A percentile compares a stretch with the other conserved stretches of the same genome.
phyloP scores from a whole-genome alignment of 2,888 invertebrate species.

The Caenorhabditis angaria region DNA sequence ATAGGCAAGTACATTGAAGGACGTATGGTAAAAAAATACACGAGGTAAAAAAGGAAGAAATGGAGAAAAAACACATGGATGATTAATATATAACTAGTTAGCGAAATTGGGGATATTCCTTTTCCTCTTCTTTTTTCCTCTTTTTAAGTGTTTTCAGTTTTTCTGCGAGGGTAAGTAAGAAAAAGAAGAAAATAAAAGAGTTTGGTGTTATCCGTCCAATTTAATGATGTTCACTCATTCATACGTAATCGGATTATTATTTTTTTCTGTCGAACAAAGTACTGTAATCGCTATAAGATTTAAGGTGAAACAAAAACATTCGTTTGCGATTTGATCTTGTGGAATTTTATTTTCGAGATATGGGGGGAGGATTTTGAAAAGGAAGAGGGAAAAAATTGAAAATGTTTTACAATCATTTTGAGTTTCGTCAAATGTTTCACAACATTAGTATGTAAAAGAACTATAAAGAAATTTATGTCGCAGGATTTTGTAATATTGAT shows the following conservation, averaged over 20 bases:
- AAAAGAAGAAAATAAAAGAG: slow-evolving; percentile 10
- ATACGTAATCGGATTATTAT: neutral
- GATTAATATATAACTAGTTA: neutral
- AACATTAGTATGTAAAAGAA: too few relatives aligned
- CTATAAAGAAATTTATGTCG: too few relatives aligned
- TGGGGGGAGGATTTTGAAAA: too few relatives aligned
- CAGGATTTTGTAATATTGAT: too few relatives aligned
- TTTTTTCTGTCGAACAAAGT: neutral
- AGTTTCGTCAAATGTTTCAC: too few relatives aligned
- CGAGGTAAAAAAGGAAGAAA: slow-evolving; percentile 6
- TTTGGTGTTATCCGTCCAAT: slow-evolving; percentile 9
- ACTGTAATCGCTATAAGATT: neutral
- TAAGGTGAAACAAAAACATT: slow-evolving; percentile 5
- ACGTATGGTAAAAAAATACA: neutral
- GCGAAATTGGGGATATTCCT: neutral
- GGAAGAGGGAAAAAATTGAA: too few relatives aligned
- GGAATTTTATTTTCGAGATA: too few relatives aligned
- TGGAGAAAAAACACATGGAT: slow-evolving; percentile 3
- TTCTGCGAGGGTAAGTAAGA: slow-evolving; percentile 14
- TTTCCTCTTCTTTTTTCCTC: neutral
- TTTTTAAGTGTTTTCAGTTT: slow-evolving; percentile 11
- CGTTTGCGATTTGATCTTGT: neutral
- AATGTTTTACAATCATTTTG: too few relatives aligned
- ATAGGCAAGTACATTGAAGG: neutral
- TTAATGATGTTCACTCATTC: slow-evolving; percentile 4